Base-by-base conservation (phyloP, 2,113 vertebrate genomes). In the Falcunculus frontatus region DNA sequence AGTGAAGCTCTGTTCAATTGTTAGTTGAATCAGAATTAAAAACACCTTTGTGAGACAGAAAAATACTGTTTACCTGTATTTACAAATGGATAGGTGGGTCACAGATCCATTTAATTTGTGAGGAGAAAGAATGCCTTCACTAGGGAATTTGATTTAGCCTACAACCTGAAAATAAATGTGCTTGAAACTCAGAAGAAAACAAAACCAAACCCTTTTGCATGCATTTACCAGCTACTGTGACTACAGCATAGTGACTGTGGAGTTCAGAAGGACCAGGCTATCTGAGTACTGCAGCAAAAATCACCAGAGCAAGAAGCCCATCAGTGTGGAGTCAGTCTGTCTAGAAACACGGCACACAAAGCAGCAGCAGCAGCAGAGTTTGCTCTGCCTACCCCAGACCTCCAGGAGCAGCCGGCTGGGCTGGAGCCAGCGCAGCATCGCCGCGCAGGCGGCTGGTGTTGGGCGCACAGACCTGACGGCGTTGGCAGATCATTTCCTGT, bases 401-500 rank as follows among this genome's bases (percentile, higher is more conserved):
- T 1, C 13, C 50, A 15, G 94, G 21, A 68, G 60, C 20, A 3
- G 84, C 11, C 0, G 7, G 39, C 75, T 33, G 86, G 60, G 70
- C 80, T 60, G 80, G 11, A 69, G 63, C 63, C 90, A 62, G 87
- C 9, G 14, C 73, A 42, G 62, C 63, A 32, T 7, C 26, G 14
- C 76, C 1, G 0, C 3, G 49, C 80, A 7, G 53, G 29, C 7
- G 1, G 0, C 41, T 11, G 23, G 1, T 11, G 27, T 5, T 19
- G 10, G 35, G 53, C 1, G 1, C 22, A 2, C 81, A 37, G 77
- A 32, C 11, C 73, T 29, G 50, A 14, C 13, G 11, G 41, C 3
- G 0, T 5, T 19, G 47, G 64, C n/a, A 16, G 13, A 32, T 30
- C 57, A 3, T 21, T 26, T 41, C 89, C 87, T 44, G 4, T 0